Evolutionary conservation across 1,140 invertebrate species (phyloP).

Genomic region (Stratiolaelaps scimitus): DNA sequence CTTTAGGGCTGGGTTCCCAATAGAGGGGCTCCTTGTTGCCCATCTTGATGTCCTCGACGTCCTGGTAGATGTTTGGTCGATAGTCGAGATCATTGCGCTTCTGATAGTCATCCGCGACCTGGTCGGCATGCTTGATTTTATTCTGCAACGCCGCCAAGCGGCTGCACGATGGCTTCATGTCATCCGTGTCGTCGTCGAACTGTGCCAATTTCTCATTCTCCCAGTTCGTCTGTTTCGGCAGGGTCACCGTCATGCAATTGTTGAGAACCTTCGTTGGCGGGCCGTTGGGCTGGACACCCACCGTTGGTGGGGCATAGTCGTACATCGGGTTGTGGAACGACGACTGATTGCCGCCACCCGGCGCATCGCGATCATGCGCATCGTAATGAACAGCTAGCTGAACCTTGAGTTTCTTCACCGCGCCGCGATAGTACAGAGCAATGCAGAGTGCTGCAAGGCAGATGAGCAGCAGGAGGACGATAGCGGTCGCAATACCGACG

Average conservation of each 20-base stretch:
- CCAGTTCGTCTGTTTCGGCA: constrained; percentile 6
- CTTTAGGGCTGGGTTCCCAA: constrained; percentile 4
- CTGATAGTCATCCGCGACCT: constrained; percentile 9
- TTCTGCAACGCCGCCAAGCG: not conserved
- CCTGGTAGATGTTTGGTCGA: constrained; percentile 21
- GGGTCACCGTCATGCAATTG: not conserved
- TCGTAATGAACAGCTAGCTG: constrained; percentile 6
- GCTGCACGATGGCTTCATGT: constrained; percentile 9
- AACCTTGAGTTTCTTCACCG: not conserved
- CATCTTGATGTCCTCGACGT: constrained; percentile 1
- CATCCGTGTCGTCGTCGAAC: not conserved
- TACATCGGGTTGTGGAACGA: constrained; percentile 18
- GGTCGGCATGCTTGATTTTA: not conserved
- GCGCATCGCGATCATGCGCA: not conserved
- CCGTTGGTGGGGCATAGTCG: not conserved
- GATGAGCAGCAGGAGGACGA: not conserved
- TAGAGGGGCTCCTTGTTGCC: constrained; percentile 15
- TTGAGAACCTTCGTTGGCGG: not conserved
- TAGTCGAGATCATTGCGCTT: constrained; percentile 7
- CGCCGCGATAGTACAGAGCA: not conserved
- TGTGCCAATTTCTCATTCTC: constrained; percentile 7
- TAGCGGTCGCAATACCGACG: not conserved
- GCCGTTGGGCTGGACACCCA: not conserved
- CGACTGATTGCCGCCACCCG: not conserved
- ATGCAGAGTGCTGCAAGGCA: not conserved